phyloP scores from a whole-genome alignment of 1,140 invertebrate genomes.

The Dendrolimus punctatus region DNA sequence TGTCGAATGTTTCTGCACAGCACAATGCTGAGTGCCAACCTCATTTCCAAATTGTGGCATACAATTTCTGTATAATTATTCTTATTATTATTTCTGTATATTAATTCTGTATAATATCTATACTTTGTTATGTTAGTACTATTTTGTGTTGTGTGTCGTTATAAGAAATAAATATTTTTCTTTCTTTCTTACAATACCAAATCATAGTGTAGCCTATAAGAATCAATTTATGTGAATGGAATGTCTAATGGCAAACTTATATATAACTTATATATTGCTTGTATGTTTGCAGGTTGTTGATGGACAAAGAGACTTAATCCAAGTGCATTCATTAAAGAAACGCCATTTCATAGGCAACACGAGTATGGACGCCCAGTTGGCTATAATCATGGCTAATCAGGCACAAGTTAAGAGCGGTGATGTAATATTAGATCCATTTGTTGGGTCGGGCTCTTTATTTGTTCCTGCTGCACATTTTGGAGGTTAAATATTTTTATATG shows the following conservation, averaged over 20 bases:
- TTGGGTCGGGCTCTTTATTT: constrained; percentile 94
- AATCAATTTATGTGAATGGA: not conserved
- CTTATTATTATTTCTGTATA: no score
- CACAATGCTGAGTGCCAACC: no score
- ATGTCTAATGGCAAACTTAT: not conserved
- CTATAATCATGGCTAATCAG: constrained; percentile 95
- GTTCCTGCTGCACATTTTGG: constrained; percentile 94
- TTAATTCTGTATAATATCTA: no score
- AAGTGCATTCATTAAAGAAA: constrained; percentile 87
- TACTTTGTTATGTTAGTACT: no score
- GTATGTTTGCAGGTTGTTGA: constrained; percentile 76
- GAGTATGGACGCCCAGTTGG: constrained; percentile 95
- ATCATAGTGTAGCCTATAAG: no score
- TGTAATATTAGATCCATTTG: constrained; percentile 94
- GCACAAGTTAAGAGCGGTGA: constrained; percentile 82
- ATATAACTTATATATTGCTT: constrained; percentile 6
- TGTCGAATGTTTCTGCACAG: no score
- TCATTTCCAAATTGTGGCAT: no score
- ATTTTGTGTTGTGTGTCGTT: no score
- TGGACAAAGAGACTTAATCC: constrained; percentile 86
- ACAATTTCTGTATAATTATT: no score
- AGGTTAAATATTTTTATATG: constrained; percentile 49
- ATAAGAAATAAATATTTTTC: no score
- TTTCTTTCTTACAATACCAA: no score
- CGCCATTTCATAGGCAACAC: constrained; percentile 98